These are phyloP conservation scores for Scarus forsteni DNA, from an alignment of 2,797 vertebrate genomes.

Conservation along the genomic window DNA sequence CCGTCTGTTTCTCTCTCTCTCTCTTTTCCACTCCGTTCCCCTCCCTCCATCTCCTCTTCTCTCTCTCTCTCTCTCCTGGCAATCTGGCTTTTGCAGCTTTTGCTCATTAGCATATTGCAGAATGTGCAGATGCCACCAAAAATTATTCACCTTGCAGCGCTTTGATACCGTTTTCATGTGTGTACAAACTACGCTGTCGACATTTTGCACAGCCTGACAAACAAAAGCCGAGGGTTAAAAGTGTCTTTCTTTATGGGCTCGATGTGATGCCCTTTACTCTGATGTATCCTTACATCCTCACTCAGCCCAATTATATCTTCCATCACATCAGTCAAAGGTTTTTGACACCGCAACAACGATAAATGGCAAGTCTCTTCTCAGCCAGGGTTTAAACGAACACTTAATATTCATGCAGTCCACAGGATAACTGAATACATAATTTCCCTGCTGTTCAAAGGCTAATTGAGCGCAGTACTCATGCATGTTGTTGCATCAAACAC, in stretches of 20 bases:
- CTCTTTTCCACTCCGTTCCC: constrained; percentile 60
- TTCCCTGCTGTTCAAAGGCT: constrained; percentile 51
- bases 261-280: constrained; percentile 34
- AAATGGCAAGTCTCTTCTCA: constrained; percentile 51
- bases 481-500: constrained; percentile 49
- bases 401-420: constrained; percentile 68
- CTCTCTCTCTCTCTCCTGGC: constrained; percentile 80
- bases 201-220: constrained; percentile 68
- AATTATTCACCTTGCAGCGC: constrained; percentile 82
- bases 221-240: constrained; percentile 55
- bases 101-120: constrained; percentile 86
- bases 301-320: constrained; percentile 65
- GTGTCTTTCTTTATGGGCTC: constrained; percentile 33
- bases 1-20: constrained; percentile 77
- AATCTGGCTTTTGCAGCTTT: constrained; percentile 82
- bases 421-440: constrained; percentile 55
- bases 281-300: constrained; percentile 50
- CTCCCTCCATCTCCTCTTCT: constrained; percentile 55
- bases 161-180: constrained; percentile 74
- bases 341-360: constrained; percentile 44
- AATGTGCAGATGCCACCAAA: constrained; percentile 86
- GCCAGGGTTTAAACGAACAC: constrained; percentile 57
- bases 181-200: constrained; percentile 76
- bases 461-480: constrained; percentile 54
- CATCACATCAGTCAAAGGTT: constrained; percentile 64